Percentiles rank a stretch among this genome's conserved stretches.
phyloP scores from a whole-genome alignment of 2,888 invertebrate species.

The Serripes groenlandicus region DNA sequence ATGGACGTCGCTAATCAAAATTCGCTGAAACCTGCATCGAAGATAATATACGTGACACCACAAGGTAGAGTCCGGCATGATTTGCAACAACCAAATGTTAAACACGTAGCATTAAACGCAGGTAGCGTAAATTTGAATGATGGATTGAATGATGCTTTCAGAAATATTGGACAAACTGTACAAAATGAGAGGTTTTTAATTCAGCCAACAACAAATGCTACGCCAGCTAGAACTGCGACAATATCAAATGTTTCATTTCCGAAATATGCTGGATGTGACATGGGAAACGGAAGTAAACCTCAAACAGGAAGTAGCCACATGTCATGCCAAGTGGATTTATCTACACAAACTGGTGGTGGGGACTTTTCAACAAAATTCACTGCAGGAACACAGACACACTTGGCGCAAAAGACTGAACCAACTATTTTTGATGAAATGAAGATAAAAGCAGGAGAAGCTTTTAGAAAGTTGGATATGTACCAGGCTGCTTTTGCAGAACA shows the following conservation, averaged over 20 bases:
- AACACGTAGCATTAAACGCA: neutral
- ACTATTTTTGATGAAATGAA: conserved; percentile 15
- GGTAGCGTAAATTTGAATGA: neutral
- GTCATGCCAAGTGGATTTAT: neutral
- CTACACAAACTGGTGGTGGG: neutral
- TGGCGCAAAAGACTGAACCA: neutral
- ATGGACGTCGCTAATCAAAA: conserved; percentile 12
- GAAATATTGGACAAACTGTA: neutral
- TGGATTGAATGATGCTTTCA: neutral
- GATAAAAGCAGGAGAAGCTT: conserved; percentile 6
- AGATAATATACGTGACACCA: conserved; percentile 7
- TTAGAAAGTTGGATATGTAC: conserved; percentile 14
- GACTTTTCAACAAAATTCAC: neutral
- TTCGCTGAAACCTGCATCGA: neutral
- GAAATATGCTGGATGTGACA: neutral
- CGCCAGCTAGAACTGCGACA: neutral
- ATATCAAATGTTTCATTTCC: neutral
- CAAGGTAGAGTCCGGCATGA: neutral
- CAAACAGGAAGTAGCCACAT: neutral
- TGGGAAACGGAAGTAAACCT: neutral
- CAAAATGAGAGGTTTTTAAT: neutral
- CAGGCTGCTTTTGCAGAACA: neutral
- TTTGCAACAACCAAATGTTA: neutral
- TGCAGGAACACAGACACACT: neutral
- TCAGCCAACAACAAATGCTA: neutral